phyloP scores from a whole-genome alignment of 1,140 invertebrate species.

The Drosophila sturtevanti region DNA sequence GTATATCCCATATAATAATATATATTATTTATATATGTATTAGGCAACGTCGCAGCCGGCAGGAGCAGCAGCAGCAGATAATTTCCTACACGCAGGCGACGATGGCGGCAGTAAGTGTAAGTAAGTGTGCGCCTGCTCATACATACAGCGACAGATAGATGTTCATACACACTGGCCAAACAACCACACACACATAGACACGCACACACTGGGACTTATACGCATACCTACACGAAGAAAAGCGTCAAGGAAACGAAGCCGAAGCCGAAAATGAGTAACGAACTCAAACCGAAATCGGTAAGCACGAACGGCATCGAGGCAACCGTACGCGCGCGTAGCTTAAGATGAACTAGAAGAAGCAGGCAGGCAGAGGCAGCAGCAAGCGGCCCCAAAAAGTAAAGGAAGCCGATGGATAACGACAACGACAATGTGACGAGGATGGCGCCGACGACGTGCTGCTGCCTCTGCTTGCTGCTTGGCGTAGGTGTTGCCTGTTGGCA shows the following conservation, averaged over 20 bases:
- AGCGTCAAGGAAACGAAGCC: slow-evolving; percentile 55
- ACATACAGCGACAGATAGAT: slow-evolving; percentile 41
- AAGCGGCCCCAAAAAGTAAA: slow-evolving; percentile 53
- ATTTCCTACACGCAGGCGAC: slow-evolving; percentile 69
- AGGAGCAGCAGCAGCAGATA: slow-evolving; percentile 69
- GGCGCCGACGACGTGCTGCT: slow-evolving; percentile 44
- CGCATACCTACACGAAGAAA: slow-evolving; percentile 68
- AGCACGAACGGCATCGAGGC: slow-evolving; percentile 47
- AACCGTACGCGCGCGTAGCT: slow-evolving; percentile 78
- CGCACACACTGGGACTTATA: not conserved
- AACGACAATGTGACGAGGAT: slow-evolving; percentile 35
- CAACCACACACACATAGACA: slow-evolving; percentile 6
- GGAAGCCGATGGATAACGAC: slow-evolving; percentile 38
- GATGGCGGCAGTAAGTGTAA: slow-evolving; percentile 65
- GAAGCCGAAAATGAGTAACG: slow-evolving; percentile 48
- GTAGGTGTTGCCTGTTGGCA: slow-evolving; percentile 46
- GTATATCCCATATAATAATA: slow-evolving; percentile 78
- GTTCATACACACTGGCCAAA: slow-evolving; percentile 14
- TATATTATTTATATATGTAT: slow-evolving; percentile 82
- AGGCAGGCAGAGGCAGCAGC: slow-evolving; percentile 65
- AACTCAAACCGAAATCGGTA: slow-evolving; percentile 42
- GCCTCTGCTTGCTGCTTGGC: slow-evolving; percentile 29
- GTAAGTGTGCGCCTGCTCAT: slow-evolving; percentile 77
- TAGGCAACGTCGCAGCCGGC: slow-evolving; percentile 61
- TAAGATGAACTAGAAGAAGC: slow-evolving; percentile 82